Evolutionary conservation across 1,140 invertebrate species (phyloP).

Genomic region (Odontomachus brunneus): DNA sequence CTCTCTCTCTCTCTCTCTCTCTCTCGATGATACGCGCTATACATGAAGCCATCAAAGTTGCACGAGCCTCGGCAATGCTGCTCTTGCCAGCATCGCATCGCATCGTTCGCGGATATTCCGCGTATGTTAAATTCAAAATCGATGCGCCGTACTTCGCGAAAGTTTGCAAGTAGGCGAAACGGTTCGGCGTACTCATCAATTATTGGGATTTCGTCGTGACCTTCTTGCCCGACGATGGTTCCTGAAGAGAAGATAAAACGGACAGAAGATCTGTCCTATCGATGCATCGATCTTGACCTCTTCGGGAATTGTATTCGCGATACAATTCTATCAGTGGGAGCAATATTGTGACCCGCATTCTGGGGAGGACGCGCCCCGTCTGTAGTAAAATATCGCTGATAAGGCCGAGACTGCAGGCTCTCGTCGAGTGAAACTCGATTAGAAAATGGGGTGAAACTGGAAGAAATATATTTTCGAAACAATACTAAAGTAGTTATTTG

Average conservation of each 20-base stretch:
- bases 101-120: neutral
- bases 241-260: constrained; percentile 30
- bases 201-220: constrained; percentile 53
- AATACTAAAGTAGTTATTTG: no score
- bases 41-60: neutral
- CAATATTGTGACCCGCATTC: constrained; percentile 11
- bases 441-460: neutral
- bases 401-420: neutral
- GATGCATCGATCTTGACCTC: constrained; percentile 37
- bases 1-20: neutral
- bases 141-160: neutral
- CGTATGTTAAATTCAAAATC: constrained; percentile 60
- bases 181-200: constrained; percentile 65
- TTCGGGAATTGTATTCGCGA: constrained; percentile 18
- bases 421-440: constrained; percentile 10
- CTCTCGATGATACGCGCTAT: neutral
- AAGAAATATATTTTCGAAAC: no score
- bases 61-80: neutral
- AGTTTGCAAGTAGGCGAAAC: constrained; percentile 53
- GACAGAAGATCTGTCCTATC: constrained; percentile 37
- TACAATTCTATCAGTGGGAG: neutral
- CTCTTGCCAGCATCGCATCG: neutral
- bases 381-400: constrained; percentile 10
- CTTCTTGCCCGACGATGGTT: neutral
- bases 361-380: neutral